Base-by-base conservation (phyloP, 1,140 invertebrate species). In the Carcinoscorpius rotundicauda region DNA sequence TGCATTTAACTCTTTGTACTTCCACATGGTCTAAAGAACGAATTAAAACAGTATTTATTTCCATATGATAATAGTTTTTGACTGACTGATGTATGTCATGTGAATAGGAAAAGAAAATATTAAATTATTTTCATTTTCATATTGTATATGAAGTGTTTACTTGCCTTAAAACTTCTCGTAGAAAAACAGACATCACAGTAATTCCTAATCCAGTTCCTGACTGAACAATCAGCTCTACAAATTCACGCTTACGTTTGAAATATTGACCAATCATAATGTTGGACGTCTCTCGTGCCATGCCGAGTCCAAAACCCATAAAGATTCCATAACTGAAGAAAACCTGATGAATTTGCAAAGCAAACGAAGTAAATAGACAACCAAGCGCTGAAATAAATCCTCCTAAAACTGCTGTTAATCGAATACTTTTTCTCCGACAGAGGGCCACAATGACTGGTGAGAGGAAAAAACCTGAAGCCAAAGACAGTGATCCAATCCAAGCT, bases 201-300 rank as follows among this genome's bases (percentile, higher is more conserved):
- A 93, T 86, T 49, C 91, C 91, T 5, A 91, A 76, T 3, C 91
- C 91, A 69, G 86, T 90, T 66, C 88, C 89, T 55, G 87, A 86
- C n/a, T 91, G 85, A 61, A 92, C 86, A 72, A 91, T 86, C 72
- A 93, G 88, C 77, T 94, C 91, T 29, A 93, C 90, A 58, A 90
- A 81, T 76, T 93, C 89, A 64, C 91, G 78, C 71, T 84, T 81
- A 66, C 87, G 75, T 73, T 91, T 91, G 81, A 93, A 93, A 78
- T 93, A 94, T 73, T 93, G 89, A 4, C 89, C 90, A 61, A 94
- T 86, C 88, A 93, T 93, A 68, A 94, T 76, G 9, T 87, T 90
- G 5, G 89, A 89, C 70, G 89, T 90, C 77, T 92, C 85, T 72
- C 87, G 77, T 9, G 88, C 86, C 77, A 91, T 81, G 58, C 89